Evolutionary conservation across 92 coral and sea anemone species (phyloP).

Genomic region (Virgularia gustaviana): DNA sequence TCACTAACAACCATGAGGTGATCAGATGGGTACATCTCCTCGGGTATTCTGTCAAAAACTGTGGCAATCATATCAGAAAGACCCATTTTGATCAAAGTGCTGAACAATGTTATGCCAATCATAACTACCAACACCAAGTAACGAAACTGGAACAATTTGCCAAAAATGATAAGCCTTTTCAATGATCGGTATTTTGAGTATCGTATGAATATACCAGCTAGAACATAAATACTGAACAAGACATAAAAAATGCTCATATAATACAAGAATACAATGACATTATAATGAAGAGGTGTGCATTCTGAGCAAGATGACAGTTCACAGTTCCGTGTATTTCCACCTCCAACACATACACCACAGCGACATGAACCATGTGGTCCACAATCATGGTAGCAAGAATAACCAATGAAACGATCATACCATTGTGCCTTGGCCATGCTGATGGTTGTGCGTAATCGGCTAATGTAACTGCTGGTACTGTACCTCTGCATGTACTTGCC

Average conservation of each 20-base stretch:
- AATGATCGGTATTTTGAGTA: constrained; percentile 40
- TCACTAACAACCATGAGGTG: constrained; percentile 66
- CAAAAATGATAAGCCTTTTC: constrained; percentile 47
- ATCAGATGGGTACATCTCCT: constrained; percentile 91
- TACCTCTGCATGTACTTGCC: constrained; percentile 61
- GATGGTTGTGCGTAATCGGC: constrained; percentile 62
- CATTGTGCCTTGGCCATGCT: constrained; percentile 55
- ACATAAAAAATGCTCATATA: constrained; percentile 28
- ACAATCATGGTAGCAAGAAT: constrained; percentile 86
- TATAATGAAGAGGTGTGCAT: constrained; percentile 75
- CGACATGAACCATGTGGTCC: constrained; percentile 99
- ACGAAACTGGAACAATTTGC: constrained; percentile 49
- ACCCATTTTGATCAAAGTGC: constrained; percentile 50
- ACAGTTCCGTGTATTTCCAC: constrained; percentile 71
- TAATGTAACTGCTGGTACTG: constrained; percentile 69
- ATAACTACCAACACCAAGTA: constrained; percentile 28
- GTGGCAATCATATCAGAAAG: constrained; percentile 63
- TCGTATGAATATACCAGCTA: constrained; percentile 39
- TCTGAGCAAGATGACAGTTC: constrained; percentile 73
- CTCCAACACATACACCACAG: constrained; percentile 89
- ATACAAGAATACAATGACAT: constrained; percentile 44
- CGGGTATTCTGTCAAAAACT: constrained; percentile 63
- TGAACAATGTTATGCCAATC: constrained; percentile 41
- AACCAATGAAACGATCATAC: constrained; percentile 40
- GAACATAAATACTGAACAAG: constrained; percentile 42